Evolutionary conservation across 2,113 vertebrate species (phyloP).

Genomic region (Bos javanicus): DNA sequence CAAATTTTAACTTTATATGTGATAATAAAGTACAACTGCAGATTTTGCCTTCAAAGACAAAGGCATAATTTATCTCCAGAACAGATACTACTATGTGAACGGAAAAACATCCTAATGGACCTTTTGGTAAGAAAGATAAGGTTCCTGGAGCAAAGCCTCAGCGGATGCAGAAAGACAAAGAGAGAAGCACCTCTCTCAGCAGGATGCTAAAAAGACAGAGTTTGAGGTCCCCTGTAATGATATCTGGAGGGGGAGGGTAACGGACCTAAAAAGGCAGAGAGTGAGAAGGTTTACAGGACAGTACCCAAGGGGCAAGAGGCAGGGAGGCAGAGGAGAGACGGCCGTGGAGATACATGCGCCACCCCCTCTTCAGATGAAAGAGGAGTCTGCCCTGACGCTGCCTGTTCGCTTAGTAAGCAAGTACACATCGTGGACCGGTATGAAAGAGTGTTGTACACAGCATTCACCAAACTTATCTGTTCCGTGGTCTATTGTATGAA

Average conservation of each 20-base stretch:
- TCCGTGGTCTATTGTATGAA: neutral
- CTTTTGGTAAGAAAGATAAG: neutral
- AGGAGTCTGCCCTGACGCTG: neutral
- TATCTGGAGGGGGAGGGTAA: neutral
- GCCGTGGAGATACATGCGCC: neutral
- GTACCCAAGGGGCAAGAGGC: neutral
- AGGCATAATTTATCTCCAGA: neutral
- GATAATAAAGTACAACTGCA: neutral
- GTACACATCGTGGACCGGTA: neutral
- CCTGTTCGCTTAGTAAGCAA: neutral
- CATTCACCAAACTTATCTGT: neutral
- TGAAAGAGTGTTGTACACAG: rapidly evolving
- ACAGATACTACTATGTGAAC: neutral
- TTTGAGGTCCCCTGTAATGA: neutral
- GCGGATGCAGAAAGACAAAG: neutral
- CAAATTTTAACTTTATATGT: neutral
- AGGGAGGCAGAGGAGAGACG: neutral
- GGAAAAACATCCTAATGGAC: neutral
- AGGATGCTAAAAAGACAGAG: neutral
- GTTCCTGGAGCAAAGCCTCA: neutral
- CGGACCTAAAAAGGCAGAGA: neutral
- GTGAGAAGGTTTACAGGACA: neutral
- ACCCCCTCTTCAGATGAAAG: neutral
- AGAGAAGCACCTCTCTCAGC: neutral
- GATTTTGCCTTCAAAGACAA: neutral